Conservation (phyloP, 2,888 invertebrate species). For the Leucophora obtusa region DNA sequence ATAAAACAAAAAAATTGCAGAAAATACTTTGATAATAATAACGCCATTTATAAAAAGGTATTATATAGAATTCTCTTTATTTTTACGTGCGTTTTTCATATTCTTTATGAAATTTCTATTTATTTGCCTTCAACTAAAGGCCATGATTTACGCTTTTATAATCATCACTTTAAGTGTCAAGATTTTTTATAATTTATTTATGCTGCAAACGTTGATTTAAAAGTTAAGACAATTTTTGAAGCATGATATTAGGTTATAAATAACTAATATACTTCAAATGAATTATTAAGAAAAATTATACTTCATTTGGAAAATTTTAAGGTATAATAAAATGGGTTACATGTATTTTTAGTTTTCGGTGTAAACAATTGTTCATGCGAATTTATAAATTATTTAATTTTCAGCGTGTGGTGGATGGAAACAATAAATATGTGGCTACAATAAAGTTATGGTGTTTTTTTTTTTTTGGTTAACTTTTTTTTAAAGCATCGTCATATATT, state of each 20-base stretch:
- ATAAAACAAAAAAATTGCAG: neutral
- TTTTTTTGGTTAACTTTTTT: no score
- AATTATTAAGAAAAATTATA: no score
- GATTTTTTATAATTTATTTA: neutral
- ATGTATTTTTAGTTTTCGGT: no score
- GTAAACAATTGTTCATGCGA: no score
- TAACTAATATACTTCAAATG: neutral
- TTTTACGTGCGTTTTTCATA: neutral
- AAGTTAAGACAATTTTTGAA: neutral
- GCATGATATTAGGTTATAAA: neutral
- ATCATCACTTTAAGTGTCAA: conserved; percentile 20
- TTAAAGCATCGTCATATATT: no score
- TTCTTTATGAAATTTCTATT: neutral
- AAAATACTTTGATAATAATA: conserved; percentile 24
- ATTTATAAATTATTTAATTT: no score
- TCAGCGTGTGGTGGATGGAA: no score
- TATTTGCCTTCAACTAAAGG: conserved; percentile 12
- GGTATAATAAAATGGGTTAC: no score
- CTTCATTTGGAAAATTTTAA: no score
- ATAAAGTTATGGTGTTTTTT: no score
- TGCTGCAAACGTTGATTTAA: neutral
- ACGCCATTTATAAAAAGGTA: conserved; percentile 24
- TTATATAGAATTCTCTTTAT: neutral
- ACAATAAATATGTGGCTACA: no score
- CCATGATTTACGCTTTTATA: conserved; percentile 40